Percentiles rank a stretch among this genome's conserved stretches.
phyloP scores from a whole-genome alignment of 2,113 vertebrate genomes.

The Micronycteris hirsuta region DNA sequence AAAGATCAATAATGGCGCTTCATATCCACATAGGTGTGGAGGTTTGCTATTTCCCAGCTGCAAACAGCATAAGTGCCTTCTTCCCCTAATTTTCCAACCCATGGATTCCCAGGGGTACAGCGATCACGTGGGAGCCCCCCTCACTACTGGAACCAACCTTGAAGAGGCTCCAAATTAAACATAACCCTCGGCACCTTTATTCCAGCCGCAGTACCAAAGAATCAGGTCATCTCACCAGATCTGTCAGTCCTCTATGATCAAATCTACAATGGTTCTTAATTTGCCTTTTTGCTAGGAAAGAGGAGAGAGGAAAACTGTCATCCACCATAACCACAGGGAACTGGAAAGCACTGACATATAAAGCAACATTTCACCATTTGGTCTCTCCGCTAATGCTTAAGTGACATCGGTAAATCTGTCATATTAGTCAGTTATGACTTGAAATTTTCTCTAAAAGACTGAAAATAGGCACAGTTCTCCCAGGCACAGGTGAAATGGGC shows the following conservation, averaged over 20 bases:
- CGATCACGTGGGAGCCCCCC: background rate
- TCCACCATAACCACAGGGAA: background rate
- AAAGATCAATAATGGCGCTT: constrained; percentile 7
- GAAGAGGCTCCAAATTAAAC: background rate
- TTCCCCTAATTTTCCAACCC: background rate
- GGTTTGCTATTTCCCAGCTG: background rate
- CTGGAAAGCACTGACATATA: background rate
- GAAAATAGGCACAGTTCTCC: constrained; percentile 54
- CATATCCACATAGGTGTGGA: background rate
- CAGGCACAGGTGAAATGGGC: constrained; percentile 34
- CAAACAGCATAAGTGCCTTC: background rate
- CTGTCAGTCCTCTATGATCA: background rate
- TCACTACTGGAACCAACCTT: background rate
- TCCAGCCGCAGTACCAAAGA: background rate
- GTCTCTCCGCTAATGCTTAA: constrained; percentile 7
- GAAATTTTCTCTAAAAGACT: constrained; percentile 7
- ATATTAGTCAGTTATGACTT: background rate
- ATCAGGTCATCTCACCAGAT: background rate
- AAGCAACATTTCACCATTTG: background rate
- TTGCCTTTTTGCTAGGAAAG: background rate
- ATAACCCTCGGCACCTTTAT: background rate
- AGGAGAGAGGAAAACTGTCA: background rate
- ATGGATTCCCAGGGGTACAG: background rate
- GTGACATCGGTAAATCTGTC: background rate
- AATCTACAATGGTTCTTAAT: background rate